Evolutionary conservation across 2,113 vertebrate species (phyloP).

Genomic region (Psephotus haematonotus): DNA sequence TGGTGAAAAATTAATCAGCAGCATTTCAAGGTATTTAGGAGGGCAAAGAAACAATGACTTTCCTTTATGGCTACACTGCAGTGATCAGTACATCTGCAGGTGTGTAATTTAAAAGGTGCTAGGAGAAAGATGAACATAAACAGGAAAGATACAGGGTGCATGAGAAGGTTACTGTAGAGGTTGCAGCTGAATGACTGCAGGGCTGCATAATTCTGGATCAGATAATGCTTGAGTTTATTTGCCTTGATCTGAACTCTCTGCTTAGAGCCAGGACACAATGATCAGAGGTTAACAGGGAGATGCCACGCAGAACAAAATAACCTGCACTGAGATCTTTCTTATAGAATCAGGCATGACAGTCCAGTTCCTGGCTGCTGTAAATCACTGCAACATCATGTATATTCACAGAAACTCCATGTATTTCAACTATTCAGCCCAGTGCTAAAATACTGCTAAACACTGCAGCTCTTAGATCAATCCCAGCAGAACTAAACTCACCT

Average conservation of each 20-base stretch:
- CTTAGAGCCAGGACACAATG: neutral
- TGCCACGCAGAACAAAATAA: neutral
- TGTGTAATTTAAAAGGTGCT: slow-evolving; percentile 59
- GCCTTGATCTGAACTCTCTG: slow-evolving; percentile 33
- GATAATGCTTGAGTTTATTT: slow-evolving; percentile 13
- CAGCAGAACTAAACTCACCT: neutral
- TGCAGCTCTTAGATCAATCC: neutral
- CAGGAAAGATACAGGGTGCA: slow-evolving; percentile 31
- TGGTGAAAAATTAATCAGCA: slow-evolving; percentile 2
- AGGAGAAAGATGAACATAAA: slow-evolving; percentile 53
- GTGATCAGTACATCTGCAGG: slow-evolving; percentile 56
- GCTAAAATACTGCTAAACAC: neutral
- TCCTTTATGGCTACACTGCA: slow-evolving; percentile 56
- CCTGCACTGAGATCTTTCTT: neutral
- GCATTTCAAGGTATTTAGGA: slow-evolving; percentile 54
- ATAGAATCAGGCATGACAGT: neutral
- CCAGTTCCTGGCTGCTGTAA: neutral
- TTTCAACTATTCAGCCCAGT: neutral
- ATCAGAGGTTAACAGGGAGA: neutral
- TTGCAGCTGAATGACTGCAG: slow-evolving; percentile 45
- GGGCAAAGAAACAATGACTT: slow-evolving; percentile 65
- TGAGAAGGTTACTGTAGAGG: slow-evolving; percentile 24
- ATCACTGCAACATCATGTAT: neutral
- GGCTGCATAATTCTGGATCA: slow-evolving; percentile 3
- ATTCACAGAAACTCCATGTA: neutral